Base-by-base conservation (phyloP, 2,113 vertebrate genomes). In the Gorsachius goisagi region DNA sequence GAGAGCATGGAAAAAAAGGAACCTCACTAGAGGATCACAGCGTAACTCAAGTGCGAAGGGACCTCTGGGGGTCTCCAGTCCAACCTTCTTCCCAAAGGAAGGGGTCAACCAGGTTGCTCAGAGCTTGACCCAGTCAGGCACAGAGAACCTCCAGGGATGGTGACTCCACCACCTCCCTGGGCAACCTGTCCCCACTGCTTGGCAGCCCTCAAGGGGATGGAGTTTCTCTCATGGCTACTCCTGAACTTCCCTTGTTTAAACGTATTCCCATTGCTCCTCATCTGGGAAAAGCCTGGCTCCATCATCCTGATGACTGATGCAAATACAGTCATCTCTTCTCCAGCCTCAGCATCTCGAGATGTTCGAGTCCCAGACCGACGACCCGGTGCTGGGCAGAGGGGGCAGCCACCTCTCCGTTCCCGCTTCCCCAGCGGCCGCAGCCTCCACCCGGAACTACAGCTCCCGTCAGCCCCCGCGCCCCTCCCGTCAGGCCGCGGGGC, bases 111-210 rank as follows among this genome's bases (percentile, higher is more conserved):
- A 37, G 4, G 3, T 56, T 30, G 22, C 50, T 79, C 16, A n/a
- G 52, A 19, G 39, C 26, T 75, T 60, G 37, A 22, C 16, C 20
- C 19, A 59, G 30, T 16, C 44, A 44, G 44, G 44, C 9, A 56
- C 22, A 6, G n/a, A 58, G 41, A 85, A 24, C 30, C n/a, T 62
- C 9, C 12, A 37, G 21, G n/a, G 52, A 24, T 55, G n/a, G 22
- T 0, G 2, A 27, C 22, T 49, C 37, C 12, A 30, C 0, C 2
- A 11, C 5, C 15, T 26, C 16, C 16, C 20, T 50, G 45, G 68
- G 33, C 41, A 74, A 41, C 16, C 35, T 49, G 33, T n/a, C 47
- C 72, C 72, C 12, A 11, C 32, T 45, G 67, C 59, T 12, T 45
- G 47, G 24, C 33, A 72, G 88, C 18, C 13, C 26, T 37, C 44